Evolutionary conservation across 2,113 vertebrate genomes (phyloP), one percentile per base, ranked within the genome.

Genomic region (Chiloscyllium plagiosum): DNA sequence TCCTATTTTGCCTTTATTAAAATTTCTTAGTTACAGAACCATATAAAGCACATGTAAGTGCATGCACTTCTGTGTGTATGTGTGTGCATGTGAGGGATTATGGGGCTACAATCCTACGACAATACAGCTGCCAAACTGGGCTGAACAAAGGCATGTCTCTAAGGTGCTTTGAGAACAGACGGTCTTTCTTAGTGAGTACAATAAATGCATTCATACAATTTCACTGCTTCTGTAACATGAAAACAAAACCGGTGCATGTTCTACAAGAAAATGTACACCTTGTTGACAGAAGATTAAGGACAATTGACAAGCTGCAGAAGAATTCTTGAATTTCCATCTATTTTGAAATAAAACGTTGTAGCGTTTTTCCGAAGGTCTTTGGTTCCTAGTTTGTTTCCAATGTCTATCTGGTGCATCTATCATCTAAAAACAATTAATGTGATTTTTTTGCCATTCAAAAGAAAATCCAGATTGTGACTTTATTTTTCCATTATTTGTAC

Each of bases 161-260:
- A 33, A n/a, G 56, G 26, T 92, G 29, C 26, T 90, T 33, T 92
- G 33, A 89, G 56, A 92, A 65, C n/a, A 66, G 52, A 33, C 52
- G 29, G 52, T n/a, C 13, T 33, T 52, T 89, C 50, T n/a, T 92
- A 17, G 65, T 66, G 19, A 92, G 65, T 92, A 56, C 50, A 89
- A 89, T 89, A n/a, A n/a, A 92, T 66, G n/a, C 61, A 92, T 65
- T 61, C 89, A 56, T 65, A 92, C 47, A 92, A 92, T 56, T 29
- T 65, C 61, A 65, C 89, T 65, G 56, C n/a, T 65, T 66, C 52
- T 92, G 33, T 4, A 29, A 66, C 56, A 33, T 61, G 29, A 61
- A 61, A 56, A 90, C 87, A 65, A 15, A 65, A 92, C 33, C 5
- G 3, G 50, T 52, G 22, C 26, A n/a, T 86, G 19, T 7, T 86